Percentiles rank a stretch among this genome's conserved stretches.
Conservation (phyloP, 2,888 invertebrate genomes). For the Lypha dubia region DNA sequence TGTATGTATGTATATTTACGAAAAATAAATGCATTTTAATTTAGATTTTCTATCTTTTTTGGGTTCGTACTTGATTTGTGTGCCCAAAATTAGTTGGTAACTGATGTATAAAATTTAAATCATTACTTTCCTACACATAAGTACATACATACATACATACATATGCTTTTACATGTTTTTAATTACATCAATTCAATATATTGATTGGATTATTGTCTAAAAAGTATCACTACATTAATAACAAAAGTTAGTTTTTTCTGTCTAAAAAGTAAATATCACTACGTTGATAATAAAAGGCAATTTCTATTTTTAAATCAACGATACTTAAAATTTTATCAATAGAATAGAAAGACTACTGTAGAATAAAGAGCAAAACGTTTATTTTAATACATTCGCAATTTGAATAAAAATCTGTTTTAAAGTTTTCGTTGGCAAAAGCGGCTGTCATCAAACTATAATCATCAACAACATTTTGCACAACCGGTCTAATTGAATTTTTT, state of each 20-base stretch:
- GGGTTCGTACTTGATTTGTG: not conserved
- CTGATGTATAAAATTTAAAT: not conserved
- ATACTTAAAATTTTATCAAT: conserved; percentile 19
- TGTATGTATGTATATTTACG: not conserved
- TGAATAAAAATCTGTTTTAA: not conserved
- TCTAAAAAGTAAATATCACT: not conserved
- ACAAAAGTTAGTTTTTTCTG: not conserved
- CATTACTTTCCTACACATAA: not conserved
- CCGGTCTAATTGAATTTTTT: conserved; percentile 41
- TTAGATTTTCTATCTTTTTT: not conserved
- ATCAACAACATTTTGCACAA: conserved; percentile 41
- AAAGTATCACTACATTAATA: conserved; percentile 4
- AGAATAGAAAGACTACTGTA: conserved; percentile 5
- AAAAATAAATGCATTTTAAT: not conserved
- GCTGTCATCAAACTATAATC: conserved; percentile 33
- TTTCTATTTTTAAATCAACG: conserved; percentile 16
- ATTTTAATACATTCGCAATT: not conserved
- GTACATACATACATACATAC: too few relatives aligned
- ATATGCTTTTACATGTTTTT: conserved; percentile 8
- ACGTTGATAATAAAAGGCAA: conserved; percentile 12
- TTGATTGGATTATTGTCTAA: conserved; percentile 8
- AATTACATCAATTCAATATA: conserved; percentile 26
- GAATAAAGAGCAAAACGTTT: not conserved
- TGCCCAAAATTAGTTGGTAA: not conserved
- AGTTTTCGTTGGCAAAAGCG: conserved; percentile 13